phyloP scores from a whole-genome alignment of 2,113 vertebrate genomes.

The Coreoperca whiteheadi region DNA sequence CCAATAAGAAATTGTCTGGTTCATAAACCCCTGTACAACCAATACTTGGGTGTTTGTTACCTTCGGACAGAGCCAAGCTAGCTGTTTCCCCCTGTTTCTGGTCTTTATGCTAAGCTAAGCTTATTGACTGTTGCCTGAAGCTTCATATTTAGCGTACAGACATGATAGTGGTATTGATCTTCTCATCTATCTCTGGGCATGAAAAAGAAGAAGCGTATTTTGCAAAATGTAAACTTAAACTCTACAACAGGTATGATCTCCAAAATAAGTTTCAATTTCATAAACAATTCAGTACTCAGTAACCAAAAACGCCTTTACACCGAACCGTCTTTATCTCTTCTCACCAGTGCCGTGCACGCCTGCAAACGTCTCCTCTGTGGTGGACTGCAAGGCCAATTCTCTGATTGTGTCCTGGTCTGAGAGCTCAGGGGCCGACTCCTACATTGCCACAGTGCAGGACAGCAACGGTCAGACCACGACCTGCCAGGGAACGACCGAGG shows the following conservation, averaged over 20 bases:
- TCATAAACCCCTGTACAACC: too few relatives aligned
- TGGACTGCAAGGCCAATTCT: conserved; percentile 70
- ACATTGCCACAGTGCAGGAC: conserved; percentile 76
- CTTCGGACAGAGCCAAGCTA: not conserved
- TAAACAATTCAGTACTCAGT: not conserved
- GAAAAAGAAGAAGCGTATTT: not conserved
- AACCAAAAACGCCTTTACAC: not conserved
- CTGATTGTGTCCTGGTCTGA: conserved; percentile 78
- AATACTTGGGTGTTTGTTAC: too few relatives aligned
- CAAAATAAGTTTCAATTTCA: not conserved
- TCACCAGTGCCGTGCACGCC: conserved; percentile 82
- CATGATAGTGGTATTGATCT: not conserved
- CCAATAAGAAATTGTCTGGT: too few relatives aligned
- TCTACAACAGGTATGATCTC: not conserved
- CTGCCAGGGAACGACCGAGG: conserved; percentile 71
- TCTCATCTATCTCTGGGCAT: not conserved
- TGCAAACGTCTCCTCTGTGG: conserved; percentile 44
- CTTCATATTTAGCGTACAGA: not conserved
- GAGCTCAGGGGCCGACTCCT: conserved; percentile 78
- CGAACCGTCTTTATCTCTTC: not conserved
- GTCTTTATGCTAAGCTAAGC: not conserved
- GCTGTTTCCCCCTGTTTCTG: not conserved
- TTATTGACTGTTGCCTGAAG: not conserved
- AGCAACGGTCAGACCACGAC: conserved; percentile 66
- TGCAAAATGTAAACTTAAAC: too few relatives aligned